Conservation (phyloP, 2,888 invertebrate genomes). For the Diogma glabrata region DNA sequence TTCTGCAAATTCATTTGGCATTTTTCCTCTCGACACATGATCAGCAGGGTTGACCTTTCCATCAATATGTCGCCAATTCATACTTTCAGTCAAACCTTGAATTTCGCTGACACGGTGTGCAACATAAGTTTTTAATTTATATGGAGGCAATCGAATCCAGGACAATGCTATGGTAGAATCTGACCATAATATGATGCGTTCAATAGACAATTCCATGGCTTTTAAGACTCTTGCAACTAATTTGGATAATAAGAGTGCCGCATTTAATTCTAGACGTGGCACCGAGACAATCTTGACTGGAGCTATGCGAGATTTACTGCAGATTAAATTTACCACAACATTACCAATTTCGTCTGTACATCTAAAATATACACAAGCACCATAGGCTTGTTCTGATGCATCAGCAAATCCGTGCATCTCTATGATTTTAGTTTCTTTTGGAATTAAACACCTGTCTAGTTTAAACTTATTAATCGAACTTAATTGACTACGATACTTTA, state of each 20-base stretch:
- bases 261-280: constrained; percentile 23
- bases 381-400: too few species aligned
- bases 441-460: constrained; percentile 12
- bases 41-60: constrained; percentile 16
- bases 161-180: too few species aligned
- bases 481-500: constrained; percentile 5
- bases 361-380: constrained; percentile 20
- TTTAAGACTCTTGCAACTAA: constrained; percentile 17
- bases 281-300: constrained; percentile 20
- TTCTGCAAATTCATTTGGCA: not conserved
- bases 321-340: too few species aligned
- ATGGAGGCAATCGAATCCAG: too few species aligned
- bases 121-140: too few species aligned
- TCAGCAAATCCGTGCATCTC: too few species aligned
- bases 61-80: not conserved
- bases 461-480: not conserved
- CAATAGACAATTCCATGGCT: constrained; percentile 16
- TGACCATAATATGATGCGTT: constrained; percentile 19
- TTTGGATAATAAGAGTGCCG: constrained; percentile 19
- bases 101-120: not conserved
- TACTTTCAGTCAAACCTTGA: not conserved
- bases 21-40: constrained; percentile 15
- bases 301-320: too few species aligned
- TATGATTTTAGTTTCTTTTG: too few species aligned
- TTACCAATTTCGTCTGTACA: constrained; percentile 8